phyloP scores from a whole-genome alignment of 2,113 vertebrate species.

The Meleagris gallopavo region DNA sequence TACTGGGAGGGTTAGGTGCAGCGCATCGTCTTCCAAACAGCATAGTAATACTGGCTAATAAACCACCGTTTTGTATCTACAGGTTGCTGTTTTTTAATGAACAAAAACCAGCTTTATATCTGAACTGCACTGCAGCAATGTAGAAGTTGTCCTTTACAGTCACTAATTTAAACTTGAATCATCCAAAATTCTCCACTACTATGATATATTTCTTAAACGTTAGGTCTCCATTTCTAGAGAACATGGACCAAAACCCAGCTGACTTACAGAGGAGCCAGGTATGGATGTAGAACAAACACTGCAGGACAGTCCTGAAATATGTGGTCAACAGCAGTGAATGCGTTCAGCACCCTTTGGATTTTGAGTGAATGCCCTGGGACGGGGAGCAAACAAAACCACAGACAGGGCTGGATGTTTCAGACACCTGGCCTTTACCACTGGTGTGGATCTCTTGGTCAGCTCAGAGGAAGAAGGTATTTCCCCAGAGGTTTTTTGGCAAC shows the following conservation, averaged over 20 bases:
- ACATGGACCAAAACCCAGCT: accelerated
- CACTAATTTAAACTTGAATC: background rate
- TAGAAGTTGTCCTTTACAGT: background rate
- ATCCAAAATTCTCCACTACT: background rate
- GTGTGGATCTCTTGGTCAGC: background rate
- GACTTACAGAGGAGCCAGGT: accelerated
- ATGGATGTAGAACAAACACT: background rate
- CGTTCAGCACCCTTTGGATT: accelerated
- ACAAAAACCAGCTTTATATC: background rate
- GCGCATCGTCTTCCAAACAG: background rate
- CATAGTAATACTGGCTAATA: accelerated
- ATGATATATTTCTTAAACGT: background rate
- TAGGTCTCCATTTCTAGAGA: background rate
- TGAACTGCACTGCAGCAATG: background rate
- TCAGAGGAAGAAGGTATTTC: background rate
- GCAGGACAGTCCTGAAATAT: background rate
- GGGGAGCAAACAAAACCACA: background rate
- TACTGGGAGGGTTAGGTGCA: background rate
- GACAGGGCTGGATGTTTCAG: accelerated
- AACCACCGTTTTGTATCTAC: background rate
- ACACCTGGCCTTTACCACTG: background rate
- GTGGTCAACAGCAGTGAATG: background rate
- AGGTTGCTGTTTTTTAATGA: background rate
- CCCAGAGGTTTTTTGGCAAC: background rate
- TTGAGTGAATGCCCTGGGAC: accelerated